Evolutionary conservation across 92 coral and sea anemone genomes (phyloP).

Genomic region (Pocillopora grandis): DNA sequence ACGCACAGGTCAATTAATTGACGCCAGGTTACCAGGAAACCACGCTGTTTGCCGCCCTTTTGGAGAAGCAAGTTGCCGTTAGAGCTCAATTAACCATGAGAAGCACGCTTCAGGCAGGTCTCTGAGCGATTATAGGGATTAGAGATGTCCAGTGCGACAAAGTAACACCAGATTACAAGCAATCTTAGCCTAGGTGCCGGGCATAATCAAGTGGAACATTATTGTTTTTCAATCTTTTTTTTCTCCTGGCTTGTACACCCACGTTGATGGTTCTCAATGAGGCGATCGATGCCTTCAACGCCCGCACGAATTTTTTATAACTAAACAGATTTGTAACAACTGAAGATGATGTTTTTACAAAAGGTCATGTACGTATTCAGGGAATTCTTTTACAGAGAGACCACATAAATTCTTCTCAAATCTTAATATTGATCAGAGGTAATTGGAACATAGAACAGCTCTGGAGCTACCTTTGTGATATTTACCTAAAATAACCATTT

Average conservation of each 20-base stretch:
- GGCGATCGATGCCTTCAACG: too few relatives aligned
- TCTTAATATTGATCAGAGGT: too few relatives aligned
- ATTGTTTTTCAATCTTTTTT: not conserved
- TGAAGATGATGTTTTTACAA: too few relatives aligned
- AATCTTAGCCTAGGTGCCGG: not conserved
- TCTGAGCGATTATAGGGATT: not conserved
- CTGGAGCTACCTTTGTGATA: too few relatives aligned
- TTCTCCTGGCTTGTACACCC: not conserved
- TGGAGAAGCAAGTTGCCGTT: not conserved
- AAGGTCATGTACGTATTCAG: too few relatives aligned
- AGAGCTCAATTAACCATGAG: not conserved
- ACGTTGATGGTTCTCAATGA: too few relatives aligned
- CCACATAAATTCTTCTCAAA: too few relatives aligned
- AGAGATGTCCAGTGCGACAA: not conserved
- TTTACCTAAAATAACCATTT: too few relatives aligned
- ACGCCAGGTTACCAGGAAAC: not conserved
- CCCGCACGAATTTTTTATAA: too few relatives aligned
- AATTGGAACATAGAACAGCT: too few relatives aligned
- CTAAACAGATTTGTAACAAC: too few relatives aligned
- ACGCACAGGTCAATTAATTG: constrained; percentile 2
- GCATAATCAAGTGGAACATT: not conserved
- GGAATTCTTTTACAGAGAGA: too few relatives aligned
- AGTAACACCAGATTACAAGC: not conserved
- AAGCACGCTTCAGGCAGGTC: not conserved
- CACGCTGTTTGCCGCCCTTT: constrained; percentile 5